These are phyloP conservation scores for Myotis yumanensis DNA, from an alignment of 2,113 vertebrate species.

Conservation along the genomic window DNA sequence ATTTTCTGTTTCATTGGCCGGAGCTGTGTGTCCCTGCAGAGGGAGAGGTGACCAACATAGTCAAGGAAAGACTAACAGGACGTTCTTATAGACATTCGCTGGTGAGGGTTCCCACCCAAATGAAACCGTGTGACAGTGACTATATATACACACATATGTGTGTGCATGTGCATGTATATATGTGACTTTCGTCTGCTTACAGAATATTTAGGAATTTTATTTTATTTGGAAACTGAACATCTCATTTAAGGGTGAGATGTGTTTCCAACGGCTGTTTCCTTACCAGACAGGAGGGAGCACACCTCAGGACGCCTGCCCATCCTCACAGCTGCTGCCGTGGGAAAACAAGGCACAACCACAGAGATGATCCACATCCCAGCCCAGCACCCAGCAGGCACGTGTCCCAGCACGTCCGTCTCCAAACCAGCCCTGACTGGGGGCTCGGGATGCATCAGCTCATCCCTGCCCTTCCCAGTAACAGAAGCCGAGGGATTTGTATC, in stretches of 20 bases:
- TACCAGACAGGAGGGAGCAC: neutral
- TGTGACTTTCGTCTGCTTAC: neutral
- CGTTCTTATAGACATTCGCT: neutral
- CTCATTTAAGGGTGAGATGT: slow-evolving; percentile 7
- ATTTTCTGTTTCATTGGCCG: neutral
- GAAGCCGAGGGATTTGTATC: slow-evolving; percentile 10
- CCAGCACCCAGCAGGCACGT: neutral
- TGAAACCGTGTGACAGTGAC: neutral
- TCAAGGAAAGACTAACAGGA: neutral
- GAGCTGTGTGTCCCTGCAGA: no score
- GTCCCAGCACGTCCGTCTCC: neutral
- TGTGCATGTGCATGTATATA: neutral
- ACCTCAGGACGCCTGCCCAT: slow-evolving; percentile 43
- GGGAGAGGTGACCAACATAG: neutral
- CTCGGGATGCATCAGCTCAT: neutral
- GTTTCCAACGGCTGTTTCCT: slow-evolving; percentile 29
- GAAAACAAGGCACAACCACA: neutral
- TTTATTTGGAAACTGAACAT: slow-evolving; percentile 44
- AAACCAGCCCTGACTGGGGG: neutral
- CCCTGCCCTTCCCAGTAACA: slow-evolving; percentile 30
- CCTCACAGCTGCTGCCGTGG: neutral
- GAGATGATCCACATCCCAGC: slow-evolving; percentile 39
- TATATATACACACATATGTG: neutral
- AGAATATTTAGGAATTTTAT: neutral
- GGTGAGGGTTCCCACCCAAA: neutral